Conservation (phyloP, 2,888 invertebrate species). For the Temnothorax unifasciatus region DNA sequence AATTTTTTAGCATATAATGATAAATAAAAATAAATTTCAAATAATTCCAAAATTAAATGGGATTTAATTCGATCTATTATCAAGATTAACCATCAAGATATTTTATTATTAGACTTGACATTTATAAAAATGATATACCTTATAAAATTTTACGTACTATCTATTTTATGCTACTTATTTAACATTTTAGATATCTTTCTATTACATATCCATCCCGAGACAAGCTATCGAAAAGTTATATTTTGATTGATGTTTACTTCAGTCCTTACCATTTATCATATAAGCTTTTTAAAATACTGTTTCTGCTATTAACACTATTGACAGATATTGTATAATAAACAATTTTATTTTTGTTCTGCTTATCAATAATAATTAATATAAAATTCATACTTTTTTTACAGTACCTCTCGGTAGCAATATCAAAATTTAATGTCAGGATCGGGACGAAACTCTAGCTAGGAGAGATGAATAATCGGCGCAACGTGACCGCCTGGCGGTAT, state of each 20-base stretch:
- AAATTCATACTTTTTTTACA: neutral
- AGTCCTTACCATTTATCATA: neutral
- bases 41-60: neutral
- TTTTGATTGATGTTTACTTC: neutral
- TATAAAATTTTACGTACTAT: neutral
- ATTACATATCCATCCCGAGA: neutral
- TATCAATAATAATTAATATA: neutral
- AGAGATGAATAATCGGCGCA: neutral
- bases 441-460: neutral
- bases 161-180: neutral
- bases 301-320: neutral
- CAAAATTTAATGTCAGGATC: neutral
- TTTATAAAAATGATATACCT: constrained; percentile 8
- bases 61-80: neutral
- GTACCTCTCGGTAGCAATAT: neutral
- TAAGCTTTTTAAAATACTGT: neutral
- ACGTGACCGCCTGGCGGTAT: neutral
- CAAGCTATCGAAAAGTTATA: neutral
- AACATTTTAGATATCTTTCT: neutral
- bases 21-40: neutral
- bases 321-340: neutral
- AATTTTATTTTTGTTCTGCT: neutral
- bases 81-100: neutral
- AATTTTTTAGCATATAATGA: neutral
- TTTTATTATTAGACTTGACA: neutral